Evolutionary conservation across 2,113 vertebrate species (phyloP).

Genomic region (Psophia crepitans): DNA sequence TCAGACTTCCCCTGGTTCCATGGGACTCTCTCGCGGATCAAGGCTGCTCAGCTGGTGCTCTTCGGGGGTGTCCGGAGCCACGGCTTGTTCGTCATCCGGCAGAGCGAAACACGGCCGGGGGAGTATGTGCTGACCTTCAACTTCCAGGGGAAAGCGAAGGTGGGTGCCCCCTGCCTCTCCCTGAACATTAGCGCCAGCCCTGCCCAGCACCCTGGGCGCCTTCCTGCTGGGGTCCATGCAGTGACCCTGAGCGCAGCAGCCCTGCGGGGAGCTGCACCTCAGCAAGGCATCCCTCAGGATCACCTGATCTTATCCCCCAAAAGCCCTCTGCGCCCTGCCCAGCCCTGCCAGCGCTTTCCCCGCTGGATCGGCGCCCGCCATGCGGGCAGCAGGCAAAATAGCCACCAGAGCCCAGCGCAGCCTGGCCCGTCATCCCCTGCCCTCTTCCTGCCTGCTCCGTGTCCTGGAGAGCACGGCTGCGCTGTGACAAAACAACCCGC

Average conservation of each 20-base stretch:
- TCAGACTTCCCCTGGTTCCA: constrained; percentile 94
- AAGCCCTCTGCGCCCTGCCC: not conserved
- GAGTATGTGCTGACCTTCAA: constrained; percentile 98
- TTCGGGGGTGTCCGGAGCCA: constrained; percentile 88
- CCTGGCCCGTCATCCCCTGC: not conserved
- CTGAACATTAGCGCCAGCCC: not conserved
- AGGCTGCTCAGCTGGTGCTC: constrained; percentile 92
- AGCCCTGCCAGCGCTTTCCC: not conserved
- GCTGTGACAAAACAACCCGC: not conserved
- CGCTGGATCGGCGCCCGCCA: not conserved
- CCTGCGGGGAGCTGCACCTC: not conserved
- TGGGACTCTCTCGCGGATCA: constrained; percentile 89
- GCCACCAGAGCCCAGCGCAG: not conserved
- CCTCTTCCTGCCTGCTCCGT: not conserved
- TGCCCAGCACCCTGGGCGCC: not conserved
- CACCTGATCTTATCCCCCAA: not conserved
- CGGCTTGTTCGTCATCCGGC: constrained; percentile 94
- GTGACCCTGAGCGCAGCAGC: not conserved
- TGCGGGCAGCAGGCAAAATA: fast-evolving
- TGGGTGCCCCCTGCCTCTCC: constrained; percentile 32
- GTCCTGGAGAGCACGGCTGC: fast-evolving
- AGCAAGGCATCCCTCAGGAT: fast-evolving
- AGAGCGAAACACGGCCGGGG: constrained; percentile 92
- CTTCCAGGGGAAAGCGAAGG: constrained; percentile 99
- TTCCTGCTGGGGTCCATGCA: fast-evolving